These are phyloP conservation scores for Pristionchus exspectatus DNA, from an alignment of 2,888 invertebrate species.

Conservation along the genomic window DNA sequence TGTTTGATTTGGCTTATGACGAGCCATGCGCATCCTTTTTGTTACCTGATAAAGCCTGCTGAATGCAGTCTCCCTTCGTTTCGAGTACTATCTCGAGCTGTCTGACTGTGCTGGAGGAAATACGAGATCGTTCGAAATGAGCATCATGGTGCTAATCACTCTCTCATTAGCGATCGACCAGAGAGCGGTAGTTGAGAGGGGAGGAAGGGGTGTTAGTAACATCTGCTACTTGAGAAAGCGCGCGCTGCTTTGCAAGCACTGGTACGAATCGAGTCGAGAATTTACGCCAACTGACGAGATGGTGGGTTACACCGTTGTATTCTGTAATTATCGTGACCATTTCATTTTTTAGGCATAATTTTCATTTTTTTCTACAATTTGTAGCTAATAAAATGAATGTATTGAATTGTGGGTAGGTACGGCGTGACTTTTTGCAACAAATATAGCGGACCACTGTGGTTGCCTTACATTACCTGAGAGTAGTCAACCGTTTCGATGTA, in stretches of 20 bases:
- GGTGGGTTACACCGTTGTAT: neutral
- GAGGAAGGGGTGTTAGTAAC: neutral
- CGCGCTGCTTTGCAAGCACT: neutral
- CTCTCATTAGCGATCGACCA: slow-evolving; percentile 13
- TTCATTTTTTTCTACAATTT: too few species aligned
- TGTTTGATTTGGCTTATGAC: neutral
- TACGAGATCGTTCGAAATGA: too few species aligned
- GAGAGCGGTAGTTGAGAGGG: slow-evolving; percentile 2
- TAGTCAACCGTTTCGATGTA: too few species aligned
- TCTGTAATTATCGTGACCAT: too few species aligned
- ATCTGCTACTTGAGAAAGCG: slow-evolving; percentile 32
- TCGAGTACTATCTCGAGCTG: too few species aligned
- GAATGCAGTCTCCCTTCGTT: neutral
- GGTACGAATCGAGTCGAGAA: neutral
- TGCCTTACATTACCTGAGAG: too few species aligned
- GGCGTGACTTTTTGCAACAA: too few species aligned
- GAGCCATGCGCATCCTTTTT: neutral
- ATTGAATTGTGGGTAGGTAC: too few species aligned
- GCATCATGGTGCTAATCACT: slow-evolving; percentile 17
- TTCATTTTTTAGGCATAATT: too few species aligned
- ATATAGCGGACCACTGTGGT: too few species aligned
- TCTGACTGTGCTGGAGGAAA: too few species aligned
- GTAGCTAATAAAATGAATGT: too few species aligned
- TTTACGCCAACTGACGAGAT: neutral
- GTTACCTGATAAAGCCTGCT: neutral